Evolutionary conservation across 2,797 vertebrate species (phyloP).

Genomic region (Tokudaia tokunoshimensis): DNA sequence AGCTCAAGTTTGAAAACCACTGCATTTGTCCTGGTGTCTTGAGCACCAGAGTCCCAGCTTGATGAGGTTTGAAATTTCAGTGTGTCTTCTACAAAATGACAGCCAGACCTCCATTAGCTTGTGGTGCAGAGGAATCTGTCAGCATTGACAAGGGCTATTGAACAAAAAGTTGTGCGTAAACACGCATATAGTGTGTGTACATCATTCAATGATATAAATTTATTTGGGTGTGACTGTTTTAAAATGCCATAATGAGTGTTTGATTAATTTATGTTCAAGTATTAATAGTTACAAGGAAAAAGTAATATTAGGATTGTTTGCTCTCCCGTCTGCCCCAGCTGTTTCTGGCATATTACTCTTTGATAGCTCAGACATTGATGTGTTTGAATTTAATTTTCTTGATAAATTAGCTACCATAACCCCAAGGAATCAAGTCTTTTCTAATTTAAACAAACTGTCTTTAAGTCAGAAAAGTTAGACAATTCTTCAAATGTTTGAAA

Average conservation of each 20-base stretch:
- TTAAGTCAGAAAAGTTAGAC: constrained; percentile 18
- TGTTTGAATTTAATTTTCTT: background rate
- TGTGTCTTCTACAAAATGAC: constrained; percentile 51
- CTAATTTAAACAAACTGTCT: background rate
- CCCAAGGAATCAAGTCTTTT: constrained; percentile 42
- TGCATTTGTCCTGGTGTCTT: background rate
- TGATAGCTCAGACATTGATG: background rate
- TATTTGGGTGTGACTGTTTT: constrained; percentile 65
- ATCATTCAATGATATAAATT: constrained; percentile 33
- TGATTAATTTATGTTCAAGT: constrained; percentile 63
- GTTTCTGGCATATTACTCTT: background rate
- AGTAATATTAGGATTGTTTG: background rate
- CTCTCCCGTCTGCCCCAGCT: background rate
- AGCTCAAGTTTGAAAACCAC: background rate
- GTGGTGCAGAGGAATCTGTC: constrained; percentile 15
- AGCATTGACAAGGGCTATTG: background rate
- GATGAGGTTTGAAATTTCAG: constrained; percentile 43
- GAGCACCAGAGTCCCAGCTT: background rate
- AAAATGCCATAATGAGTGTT: constrained; percentile 70
- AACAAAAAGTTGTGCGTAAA: background rate
- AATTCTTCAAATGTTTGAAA: constrained; percentile 1
- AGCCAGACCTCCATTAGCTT: background rate
- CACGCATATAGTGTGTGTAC: background rate
- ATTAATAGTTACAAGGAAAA: constrained; percentile 12
- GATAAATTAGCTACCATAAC: background rate